These are phyloP conservation scores for Lycaena phlaeas DNA, from an alignment of 2,888 invertebrate genomes.

Conservation along the genomic window DNA sequence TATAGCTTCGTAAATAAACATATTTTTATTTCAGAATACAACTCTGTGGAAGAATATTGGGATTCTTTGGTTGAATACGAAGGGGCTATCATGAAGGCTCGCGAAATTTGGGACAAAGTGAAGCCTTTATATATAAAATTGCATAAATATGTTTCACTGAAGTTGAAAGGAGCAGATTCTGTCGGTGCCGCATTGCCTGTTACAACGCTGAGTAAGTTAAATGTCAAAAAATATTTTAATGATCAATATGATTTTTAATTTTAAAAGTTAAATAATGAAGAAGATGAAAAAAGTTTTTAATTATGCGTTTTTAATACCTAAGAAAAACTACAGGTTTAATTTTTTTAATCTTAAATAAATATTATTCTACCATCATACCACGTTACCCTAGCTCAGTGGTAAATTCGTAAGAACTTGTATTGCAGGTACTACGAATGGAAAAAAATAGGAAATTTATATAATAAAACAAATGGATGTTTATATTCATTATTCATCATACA, in stretches of 20 bases:
- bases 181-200: slow-evolving; percentile 60
- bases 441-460: too few relatives aligned
- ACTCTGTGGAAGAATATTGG: slow-evolving; percentile 68
- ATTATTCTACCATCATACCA: too few relatives aligned
- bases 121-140: slow-evolving; percentile 69
- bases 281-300: background rate
- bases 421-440: too few relatives aligned
- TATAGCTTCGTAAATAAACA: background rate
- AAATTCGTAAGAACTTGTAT: too few relatives aligned
- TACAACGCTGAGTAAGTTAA: slow-evolving; percentile 64
- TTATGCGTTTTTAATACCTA: too few relatives aligned
- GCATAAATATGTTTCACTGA: slow-evolving; percentile 63
- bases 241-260: too few relatives aligned
- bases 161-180: slow-evolving; percentile 59
- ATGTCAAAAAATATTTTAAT: slow-evolving; percentile 6
- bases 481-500: too few relatives aligned
- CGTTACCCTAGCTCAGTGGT: too few relatives aligned
- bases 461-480: too few relatives aligned
- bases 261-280: background rate
- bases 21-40: slow-evolving; percentile 38
- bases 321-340: too few relatives aligned
- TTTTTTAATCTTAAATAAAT: too few relatives aligned
- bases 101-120: slow-evolving; percentile 69
- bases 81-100: slow-evolving; percentile 59
- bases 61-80: slow-evolving; percentile 66